Base-by-base conservation (phyloP, 92 coral and sea anemone species). In the Montipora capitata region DNA sequence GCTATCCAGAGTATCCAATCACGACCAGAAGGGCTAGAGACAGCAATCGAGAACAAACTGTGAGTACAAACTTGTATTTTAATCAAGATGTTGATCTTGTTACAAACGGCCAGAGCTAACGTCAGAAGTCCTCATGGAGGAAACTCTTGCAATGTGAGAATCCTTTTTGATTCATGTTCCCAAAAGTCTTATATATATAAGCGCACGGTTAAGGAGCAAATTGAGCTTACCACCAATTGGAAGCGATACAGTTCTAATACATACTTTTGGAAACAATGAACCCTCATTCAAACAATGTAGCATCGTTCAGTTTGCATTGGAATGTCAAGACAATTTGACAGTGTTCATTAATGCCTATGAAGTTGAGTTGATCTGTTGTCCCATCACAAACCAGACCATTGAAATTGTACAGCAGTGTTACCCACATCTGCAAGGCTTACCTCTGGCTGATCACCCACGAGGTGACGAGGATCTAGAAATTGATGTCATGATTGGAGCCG, bases 401-500 rank as follows among this genome's bases (percentile, higher is more conserved):
- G 68, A 89, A 16, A 18, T 89, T 58, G 88, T 84, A 5, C 41
- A 66, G 42, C 71, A 68, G 27, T 2, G 63, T 61, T 87, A 79
- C 51, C 72, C 68, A 5, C 86, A 89, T 58, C 40, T 89, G 27
- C 42, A 49, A 12, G 92, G 73, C 7, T 15, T 82, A 13, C 59
- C 61, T 4, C 84, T 82, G 42, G 68, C 88, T 52, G 88, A 89
- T 68, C 2, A 17, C 20, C 17, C 74, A 7, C 61, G 40, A 12
- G 92, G 13, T 11, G 68, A 43, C 12, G 49, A 40, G 2, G 65
- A 66, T 16, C 84, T 77, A 8, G 88, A 82, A 12, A 78, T 88
- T 14, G 58, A 88, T 54, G 40, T 88, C 5, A 82, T 82, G 16
- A 52, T 82, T 7, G 85, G 92, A 4, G 42, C 92, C 13, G 92